Evolutionary conservation across 2,888 invertebrate species (phyloP).

Genomic region (Drosophila tripunctata): DNA sequence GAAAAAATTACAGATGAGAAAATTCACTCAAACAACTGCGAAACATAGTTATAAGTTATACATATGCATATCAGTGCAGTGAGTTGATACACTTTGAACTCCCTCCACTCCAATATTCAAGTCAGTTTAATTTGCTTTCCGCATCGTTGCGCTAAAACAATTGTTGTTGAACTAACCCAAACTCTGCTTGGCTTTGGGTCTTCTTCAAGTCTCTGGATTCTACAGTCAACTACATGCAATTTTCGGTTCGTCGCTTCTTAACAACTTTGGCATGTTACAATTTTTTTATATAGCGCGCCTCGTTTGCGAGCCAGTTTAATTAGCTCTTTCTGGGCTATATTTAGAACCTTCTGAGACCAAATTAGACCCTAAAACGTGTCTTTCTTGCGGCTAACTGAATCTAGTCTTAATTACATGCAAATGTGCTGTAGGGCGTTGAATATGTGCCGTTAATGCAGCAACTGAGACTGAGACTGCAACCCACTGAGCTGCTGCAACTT

Average conservation of each 20-base stretch:
- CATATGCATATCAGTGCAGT: too few relatives aligned
- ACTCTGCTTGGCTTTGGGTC: constrained; percentile 17
- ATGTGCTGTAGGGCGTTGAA: constrained; percentile 27
- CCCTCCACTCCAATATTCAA: constrained; percentile 31
- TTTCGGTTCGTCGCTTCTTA: constrained; percentile 62
- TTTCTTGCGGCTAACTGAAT: constrained; percentile 3
- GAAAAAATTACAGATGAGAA: neutral
- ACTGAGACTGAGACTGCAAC: constrained; percentile 24
- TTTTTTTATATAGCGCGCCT: constrained; percentile 42
- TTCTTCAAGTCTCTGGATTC: constrained; percentile 2
- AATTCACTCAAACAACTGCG: neutral
- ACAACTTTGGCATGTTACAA: constrained; percentile 59
- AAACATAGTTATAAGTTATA: neutral
- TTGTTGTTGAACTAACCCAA: too few relatives aligned
- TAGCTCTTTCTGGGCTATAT: constrained; percentile 24
- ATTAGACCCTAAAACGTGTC: constrained; percentile 17
- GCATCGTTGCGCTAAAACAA: constrained; percentile 66
- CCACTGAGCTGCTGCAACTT: constrained; percentile 17
- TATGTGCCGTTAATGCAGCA: constrained; percentile 38
- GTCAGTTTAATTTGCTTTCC: constrained; percentile 67
- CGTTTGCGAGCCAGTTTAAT: constrained; percentile 49
- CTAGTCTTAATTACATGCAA: constrained; percentile 49
- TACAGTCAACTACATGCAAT: constrained; percentile 26
- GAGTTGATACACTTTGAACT: constrained; percentile 33
- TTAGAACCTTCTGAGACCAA: constrained; percentile 20